These are phyloP conservation scores for Dinoponera quadriceps DNA, from an alignment of 1,140 invertebrate genomes.

Conservation along the genomic window DNA sequence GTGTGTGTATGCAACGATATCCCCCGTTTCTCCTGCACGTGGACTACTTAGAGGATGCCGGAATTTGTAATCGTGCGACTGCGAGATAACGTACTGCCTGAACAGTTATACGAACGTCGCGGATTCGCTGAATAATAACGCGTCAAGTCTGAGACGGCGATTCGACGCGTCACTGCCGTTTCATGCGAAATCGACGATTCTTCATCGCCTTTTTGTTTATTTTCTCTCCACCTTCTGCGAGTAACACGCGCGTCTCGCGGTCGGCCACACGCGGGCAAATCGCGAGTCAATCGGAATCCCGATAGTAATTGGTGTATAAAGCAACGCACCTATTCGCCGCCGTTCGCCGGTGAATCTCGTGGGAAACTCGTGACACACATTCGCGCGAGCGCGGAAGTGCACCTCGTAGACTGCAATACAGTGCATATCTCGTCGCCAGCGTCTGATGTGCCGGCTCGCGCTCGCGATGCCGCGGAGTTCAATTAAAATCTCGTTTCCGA, in stretches of 20 bases:
- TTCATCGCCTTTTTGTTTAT: no score
- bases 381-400: constrained; percentile 72
- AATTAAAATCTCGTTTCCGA: constrained; percentile 55
- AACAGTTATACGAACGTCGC: constrained; percentile 47
- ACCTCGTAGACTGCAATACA: constrained; percentile 48
- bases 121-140: constrained; percentile 43
- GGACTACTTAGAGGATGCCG: constrained; percentile 1
- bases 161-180: constrained; percentile 24
- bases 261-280: constrained; percentile 62
- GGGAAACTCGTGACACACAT: constrained; percentile 81
- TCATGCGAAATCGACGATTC: not conserved
- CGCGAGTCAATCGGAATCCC: constrained; percentile 60
- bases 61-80: constrained; percentile 24
- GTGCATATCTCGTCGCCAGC: constrained; percentile 51
- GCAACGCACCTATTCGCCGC: constrained; percentile 71
- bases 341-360: constrained; percentile 76
- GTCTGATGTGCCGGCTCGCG: constrained; percentile 48
- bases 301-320: constrained; percentile 73
- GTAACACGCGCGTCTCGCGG: constrained; percentile 23
- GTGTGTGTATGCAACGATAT: no score
- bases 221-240: constrained; percentile 22
- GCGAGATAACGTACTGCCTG: constrained; percentile 10
- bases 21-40: no score
- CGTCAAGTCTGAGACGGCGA: constrained; percentile 6
- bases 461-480: constrained; percentile 51